Evolutionary conservation across 2,888 invertebrate genomes (phyloP), one percentile per base, ranked within the genome.

Genomic region (Caenorhabditis sp.): DNA sequence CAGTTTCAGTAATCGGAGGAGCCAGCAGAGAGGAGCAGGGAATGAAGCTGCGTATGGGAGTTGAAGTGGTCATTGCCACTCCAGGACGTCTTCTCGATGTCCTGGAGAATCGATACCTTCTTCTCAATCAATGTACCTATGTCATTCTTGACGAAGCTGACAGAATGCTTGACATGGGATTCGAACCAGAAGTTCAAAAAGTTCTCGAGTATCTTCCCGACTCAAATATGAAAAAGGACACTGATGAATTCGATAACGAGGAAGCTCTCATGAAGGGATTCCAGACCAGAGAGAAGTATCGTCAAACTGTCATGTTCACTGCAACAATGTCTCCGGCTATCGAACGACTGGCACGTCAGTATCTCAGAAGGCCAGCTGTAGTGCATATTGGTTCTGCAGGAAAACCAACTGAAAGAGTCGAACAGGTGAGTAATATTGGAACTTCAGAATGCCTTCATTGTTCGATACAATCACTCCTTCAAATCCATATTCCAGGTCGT

Each of bases 301-400:
- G 98, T 93, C 98, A 98, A 95, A 99, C 99, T 91, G 99, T 99
- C 93, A 99, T 99, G 99, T 99, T 99, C 93, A 99, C 99, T 64
- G 99, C 99, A 3, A 99, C 99, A 86, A 99, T 99, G 99, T 98
- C 98, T 10, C 95, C 98, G 0, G 96, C 98, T 2, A 97, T 99
- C 1, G 99, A 99, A 93, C 94, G 98, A 82, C 93, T 99, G 85
- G 99, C 99, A 0, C 94, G 97, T 85, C 96, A 95, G 38, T 99
- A 99, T 93, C 94, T 99, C 26, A 94, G 99, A 75, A 94, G 99
- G 90, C 99, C 99, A 0, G 97, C 98, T 14, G 96, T 98, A 2
- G 98, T 99, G 0, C 96, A 98, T 92, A 98, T 99, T 87, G 98
- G 98, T 80, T 96, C 97, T 1, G 94, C 95, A 59, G 98, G 99